Percentiles rank a stretch among this genome's conserved stretches.
Conservation (phyloP, 2,888 invertebrate species). For the Mesochorus sp. region DNA sequence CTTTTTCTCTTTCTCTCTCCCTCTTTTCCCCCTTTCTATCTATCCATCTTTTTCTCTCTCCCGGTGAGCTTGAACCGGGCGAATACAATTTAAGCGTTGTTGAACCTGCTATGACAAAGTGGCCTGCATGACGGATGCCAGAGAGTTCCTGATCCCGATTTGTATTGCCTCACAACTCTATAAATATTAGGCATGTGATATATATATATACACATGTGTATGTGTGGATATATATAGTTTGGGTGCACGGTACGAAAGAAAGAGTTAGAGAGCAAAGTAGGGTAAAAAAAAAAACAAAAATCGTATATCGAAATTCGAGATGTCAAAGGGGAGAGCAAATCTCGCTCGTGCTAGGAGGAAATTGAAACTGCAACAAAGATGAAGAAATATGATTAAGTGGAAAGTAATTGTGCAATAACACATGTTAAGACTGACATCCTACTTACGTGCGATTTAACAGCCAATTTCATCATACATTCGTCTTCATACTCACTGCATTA, state of each 20-base stretch:
- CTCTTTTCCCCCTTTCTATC: not conserved
- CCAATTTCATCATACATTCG: constrained; percentile 67
- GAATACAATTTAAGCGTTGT: constrained; percentile 78
- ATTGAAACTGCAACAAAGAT: not conserved
- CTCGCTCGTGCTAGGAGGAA: not conserved
- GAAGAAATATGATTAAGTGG: constrained; percentile 29
- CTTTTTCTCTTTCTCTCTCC: no score
- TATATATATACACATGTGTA: constrained; percentile 18
- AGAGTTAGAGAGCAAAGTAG: constrained; percentile 10
- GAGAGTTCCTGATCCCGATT: constrained; percentile 32
- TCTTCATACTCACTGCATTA: constrained; percentile 65
- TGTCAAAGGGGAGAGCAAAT: not conserved
- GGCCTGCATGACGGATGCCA: constrained; percentile 75
- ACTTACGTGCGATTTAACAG: constrained; percentile 70
- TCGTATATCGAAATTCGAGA: constrained; percentile 19
- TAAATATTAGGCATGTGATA: constrained; percentile 19
- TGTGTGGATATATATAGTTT: no score
- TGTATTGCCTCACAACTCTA: constrained; percentile 31
- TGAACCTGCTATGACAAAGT: constrained; percentile 77
- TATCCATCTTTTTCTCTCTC: not conserved
- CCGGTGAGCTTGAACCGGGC: constrained; percentile 53
- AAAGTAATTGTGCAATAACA: constrained; percentile 32
- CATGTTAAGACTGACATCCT: constrained; percentile 68
- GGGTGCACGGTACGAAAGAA: constrained; percentile 10
- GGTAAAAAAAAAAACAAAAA: constrained; percentile 7